phyloP scores from a whole-genome alignment of 2,113 vertebrate genomes.

The Corythornis vintsioides region DNA sequence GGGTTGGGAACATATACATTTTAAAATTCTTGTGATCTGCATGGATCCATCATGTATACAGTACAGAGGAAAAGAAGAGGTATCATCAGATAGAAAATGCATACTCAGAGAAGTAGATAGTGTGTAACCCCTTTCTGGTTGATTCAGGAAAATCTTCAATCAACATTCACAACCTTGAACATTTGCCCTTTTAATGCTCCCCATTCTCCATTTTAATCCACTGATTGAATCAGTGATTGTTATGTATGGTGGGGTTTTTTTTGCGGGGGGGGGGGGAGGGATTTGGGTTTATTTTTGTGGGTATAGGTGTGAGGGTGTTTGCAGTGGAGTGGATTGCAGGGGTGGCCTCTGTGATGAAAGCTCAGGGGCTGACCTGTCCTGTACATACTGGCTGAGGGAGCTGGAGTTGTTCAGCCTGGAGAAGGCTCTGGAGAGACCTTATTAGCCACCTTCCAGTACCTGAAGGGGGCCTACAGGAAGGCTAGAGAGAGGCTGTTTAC shows the following conservation, averaged over 20 bases:
- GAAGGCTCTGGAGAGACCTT: no score
- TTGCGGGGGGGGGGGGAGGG: no score
- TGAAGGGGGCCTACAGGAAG: no score
- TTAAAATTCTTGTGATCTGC: background rate
- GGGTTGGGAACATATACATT: background rate
- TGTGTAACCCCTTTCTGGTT: background rate
- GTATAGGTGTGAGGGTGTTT: background rate
- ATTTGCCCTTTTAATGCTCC: background rate
- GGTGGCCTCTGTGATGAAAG: no score
- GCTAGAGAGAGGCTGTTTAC: no score
- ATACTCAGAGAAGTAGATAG: background rate
- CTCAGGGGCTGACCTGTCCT: no score
- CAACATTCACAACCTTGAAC: background rate
- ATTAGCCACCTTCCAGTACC: no score
- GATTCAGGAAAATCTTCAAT: background rate
- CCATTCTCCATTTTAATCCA: background rate
- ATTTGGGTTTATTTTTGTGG: background rate
- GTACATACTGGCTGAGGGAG: no score
- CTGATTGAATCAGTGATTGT: no score
- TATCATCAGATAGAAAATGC: background rate
- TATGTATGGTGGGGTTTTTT: no score
- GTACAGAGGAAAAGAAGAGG: background rate
- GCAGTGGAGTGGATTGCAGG: no score
- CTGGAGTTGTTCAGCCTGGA: no score
- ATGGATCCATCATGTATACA: background rate